Percentiles rank a stretch among this genome's conserved stretches.
Evolutionary conservation across 2,113 vertebrate genomes (phyloP).

Genomic region (Calidris pugnax): DNA sequence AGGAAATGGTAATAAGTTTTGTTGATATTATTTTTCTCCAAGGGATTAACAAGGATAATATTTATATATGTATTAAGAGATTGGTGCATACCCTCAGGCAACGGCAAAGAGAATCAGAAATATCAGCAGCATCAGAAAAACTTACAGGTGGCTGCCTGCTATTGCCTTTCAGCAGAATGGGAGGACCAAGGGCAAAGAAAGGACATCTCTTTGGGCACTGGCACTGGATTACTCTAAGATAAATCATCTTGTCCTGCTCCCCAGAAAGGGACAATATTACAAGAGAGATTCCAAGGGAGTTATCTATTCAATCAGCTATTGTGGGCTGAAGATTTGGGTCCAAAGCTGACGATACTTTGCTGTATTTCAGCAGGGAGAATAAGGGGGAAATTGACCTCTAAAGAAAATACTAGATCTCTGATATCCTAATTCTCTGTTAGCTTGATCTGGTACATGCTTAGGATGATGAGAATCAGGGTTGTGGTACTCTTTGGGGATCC

Average conservation of each 20-base stretch:
- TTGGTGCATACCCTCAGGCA: neutral
- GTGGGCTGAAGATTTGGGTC: neutral
- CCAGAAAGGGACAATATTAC: neutral
- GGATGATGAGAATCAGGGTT: neutral
- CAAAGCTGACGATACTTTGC: too few relatives aligned
- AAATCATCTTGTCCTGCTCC: neutral
- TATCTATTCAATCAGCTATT: rapidly evolving
- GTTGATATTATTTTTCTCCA: neutral
- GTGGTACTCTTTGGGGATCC: neutral
- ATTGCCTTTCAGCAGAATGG: neutral
- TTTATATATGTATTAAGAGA: neutral
- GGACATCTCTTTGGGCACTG: neutral
- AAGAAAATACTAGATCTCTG: neutral
- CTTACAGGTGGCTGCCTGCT: neutral
- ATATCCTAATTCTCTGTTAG: neutral
- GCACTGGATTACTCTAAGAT: neutral
- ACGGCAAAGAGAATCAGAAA: neutral
- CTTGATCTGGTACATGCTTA: neutral
- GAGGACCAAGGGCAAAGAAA: neutral
- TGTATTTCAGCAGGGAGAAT: neutral
- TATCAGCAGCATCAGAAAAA: neutral
- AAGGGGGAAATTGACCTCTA: neutral
- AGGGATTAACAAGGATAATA: slow-evolving; percentile 54
- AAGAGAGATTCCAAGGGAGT: neutral
- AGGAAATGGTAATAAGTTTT: slow-evolving; percentile 26